Conservation (phyloP, 2,113 vertebrate genomes). For the Camelus bactrianus region DNA sequence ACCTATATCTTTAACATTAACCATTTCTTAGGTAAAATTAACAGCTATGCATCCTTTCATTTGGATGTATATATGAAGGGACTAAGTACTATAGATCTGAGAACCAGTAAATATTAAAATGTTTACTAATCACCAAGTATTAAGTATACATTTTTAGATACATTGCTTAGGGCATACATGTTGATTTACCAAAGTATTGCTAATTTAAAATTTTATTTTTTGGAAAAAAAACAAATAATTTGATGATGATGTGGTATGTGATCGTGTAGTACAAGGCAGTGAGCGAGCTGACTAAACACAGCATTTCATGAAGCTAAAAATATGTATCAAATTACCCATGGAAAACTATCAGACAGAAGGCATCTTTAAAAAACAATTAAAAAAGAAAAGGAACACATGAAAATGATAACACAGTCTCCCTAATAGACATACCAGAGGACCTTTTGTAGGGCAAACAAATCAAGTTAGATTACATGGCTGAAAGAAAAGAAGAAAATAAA, state of each 20-base stretch:
- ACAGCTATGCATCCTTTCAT: neutral
- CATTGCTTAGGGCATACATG: neutral
- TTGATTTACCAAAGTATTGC: neutral
- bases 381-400: neutral
- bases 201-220: neutral
- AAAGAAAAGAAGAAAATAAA: slow-evolving; percentile 12
- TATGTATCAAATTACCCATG: neutral
- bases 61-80: neutral
- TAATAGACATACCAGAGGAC: neutral
- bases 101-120: neutral
- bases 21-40: neutral
- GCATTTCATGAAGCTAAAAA: neutral
- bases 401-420: neutral
- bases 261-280: neutral
- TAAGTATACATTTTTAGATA: neutral
- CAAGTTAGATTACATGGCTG: neutral
- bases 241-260: neutral
- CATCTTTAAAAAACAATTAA: neutral
- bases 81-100: neutral
- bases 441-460: neutral
- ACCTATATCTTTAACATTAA: neutral
- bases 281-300: neutral
- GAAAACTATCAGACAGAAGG: neutral
- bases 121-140: neutral
- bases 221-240: neutral